Evolutionary conservation across 2,888 invertebrate genomes (phyloP).

Genomic region (Halictus ligatus): DNA sequence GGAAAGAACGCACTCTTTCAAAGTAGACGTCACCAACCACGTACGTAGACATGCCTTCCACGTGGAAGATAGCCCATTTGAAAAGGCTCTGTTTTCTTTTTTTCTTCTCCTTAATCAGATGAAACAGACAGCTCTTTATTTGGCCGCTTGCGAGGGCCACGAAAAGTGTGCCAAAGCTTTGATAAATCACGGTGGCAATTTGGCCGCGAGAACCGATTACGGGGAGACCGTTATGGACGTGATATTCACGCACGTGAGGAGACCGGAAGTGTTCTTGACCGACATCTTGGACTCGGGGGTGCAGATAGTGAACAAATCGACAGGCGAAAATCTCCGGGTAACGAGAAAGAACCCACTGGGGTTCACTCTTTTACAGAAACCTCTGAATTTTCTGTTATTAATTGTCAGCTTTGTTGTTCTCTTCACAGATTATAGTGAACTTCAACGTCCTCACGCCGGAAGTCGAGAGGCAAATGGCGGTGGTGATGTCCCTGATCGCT

Average conservation of each 20-base stretch:
- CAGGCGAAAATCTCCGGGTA: slow-evolving; percentile 74
- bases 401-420: neutral
- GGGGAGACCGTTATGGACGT: slow-evolving; percentile 82
- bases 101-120: slow-evolving; percentile 40
- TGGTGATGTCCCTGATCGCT: slow-evolving; percentile 83
- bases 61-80: neutral
- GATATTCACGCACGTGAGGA: slow-evolving; percentile 81
- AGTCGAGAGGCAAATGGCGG: slow-evolving; percentile 83
- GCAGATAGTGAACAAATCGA: slow-evolving; percentile 67
- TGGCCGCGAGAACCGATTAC: slow-evolving; percentile 78
- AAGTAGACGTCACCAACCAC: neutral
- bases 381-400: too few relatives aligned
- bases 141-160: slow-evolving; percentile 85
- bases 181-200: slow-evolving; percentile 83
- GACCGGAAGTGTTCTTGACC: slow-evolving; percentile 80
- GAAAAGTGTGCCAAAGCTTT: slow-evolving; percentile 85
- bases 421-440: slow-evolving; percentile 75
- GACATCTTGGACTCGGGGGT: slow-evolving; percentile 81
- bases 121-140: slow-evolving; percentile 85
- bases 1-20: neutral
- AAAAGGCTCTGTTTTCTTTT: neutral
- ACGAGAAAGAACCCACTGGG: neutral
- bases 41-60: neutral
- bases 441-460: slow-evolving; percentile 82
- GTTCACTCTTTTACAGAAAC: too few relatives aligned